These are phyloP conservation scores for Linurgus olivaceus DNA, from an alignment of 2,797 vertebrate genomes.

Conservation along the genomic window DNA sequence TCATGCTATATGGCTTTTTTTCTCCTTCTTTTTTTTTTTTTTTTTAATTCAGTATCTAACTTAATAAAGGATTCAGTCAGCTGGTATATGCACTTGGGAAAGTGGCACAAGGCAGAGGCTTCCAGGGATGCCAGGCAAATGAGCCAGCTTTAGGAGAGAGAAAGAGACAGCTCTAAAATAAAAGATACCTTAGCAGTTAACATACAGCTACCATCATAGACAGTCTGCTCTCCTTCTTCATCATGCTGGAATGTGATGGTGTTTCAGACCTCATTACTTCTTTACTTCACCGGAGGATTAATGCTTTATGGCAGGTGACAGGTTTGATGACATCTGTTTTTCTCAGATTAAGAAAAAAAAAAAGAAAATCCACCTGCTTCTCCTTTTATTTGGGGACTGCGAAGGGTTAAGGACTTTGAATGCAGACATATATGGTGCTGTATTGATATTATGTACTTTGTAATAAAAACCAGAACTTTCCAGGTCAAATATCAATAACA, in stretches of 20 bases:
- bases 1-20: neutral
- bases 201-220: neutral
- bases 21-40: neutral
- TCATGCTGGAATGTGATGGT: neutral
- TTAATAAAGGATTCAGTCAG: conserved; percentile 59
- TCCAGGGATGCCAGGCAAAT: conserved; percentile 24
- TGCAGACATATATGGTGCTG: conserved; percentile 43
- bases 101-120: conserved; percentile 34
- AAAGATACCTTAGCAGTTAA: neutral
- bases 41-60: neutral
- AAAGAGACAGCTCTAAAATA: conserved; percentile 9
- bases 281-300: neutral
- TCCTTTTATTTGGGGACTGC: neutral
- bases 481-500: conserved; percentile 72
- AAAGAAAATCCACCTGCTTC: conserved; percentile 4
- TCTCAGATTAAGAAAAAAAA: neutral
- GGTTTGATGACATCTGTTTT: conserved; percentile 25
- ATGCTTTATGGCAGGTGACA: neutral
- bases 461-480: conserved; percentile 71
- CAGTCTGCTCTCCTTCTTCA: neutral
- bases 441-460: conserved; percentile 57
- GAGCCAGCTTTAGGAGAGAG: conserved; percentile 17
- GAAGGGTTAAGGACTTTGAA: conserved; percentile 52
- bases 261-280: neutral
- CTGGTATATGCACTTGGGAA: conserved; percentile 58